Base-by-base conservation (phyloP, 2,888 invertebrate genomes). In the Scaptomyza reducta region DNA sequence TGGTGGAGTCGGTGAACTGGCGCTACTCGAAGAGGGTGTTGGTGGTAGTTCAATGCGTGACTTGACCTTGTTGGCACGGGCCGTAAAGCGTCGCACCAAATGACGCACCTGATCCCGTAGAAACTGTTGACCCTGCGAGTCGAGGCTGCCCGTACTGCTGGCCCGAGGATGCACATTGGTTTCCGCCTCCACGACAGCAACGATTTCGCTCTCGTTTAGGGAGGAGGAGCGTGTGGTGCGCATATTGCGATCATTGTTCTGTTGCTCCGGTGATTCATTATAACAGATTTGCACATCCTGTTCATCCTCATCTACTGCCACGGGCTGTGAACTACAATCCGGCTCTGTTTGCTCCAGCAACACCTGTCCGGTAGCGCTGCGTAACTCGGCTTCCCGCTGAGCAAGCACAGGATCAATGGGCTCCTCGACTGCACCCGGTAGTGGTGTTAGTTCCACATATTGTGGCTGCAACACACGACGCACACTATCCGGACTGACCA, bases 1-100 rank as follows among this genome's bases (percentile, higher is more conserved):
- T 5, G 90, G 89, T 10, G 92, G 90, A 0, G 91, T 90, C 3
- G 91, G 89, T 0, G 93, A 93, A 58, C 93, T 93, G 73, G 93
- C 92, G 61, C 93, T 92, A 10, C 94, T 94, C 1, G 88, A 88
- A 0, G 94, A 94, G 0, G 95, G 94, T 6, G 94, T 94, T 6
- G 94, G 94, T 0, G 94, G 94, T 64, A 93, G 91, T 77, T 94
- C 94, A n/a, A 95, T 92, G 42, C 93, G 92, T 31, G 93, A 92
- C 72, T 94, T 93, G 27, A 93, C 93, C 58, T 93, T 92, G 74
- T 93, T 93, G 6, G 94, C 93, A 46, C 95, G 91, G 25, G 93
- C 93, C 0, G 93, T 93, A 76, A 95, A 95, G 4, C 94, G 93
- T 6, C 93, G 92, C 1, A 94, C 94, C 63, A 95, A 88, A 75